Evolutionary conservation across 2,113 vertebrate genomes (phyloP), one percentile per base, ranked within the genome.

Genomic region (Illadopsis cleaveri): DNA sequence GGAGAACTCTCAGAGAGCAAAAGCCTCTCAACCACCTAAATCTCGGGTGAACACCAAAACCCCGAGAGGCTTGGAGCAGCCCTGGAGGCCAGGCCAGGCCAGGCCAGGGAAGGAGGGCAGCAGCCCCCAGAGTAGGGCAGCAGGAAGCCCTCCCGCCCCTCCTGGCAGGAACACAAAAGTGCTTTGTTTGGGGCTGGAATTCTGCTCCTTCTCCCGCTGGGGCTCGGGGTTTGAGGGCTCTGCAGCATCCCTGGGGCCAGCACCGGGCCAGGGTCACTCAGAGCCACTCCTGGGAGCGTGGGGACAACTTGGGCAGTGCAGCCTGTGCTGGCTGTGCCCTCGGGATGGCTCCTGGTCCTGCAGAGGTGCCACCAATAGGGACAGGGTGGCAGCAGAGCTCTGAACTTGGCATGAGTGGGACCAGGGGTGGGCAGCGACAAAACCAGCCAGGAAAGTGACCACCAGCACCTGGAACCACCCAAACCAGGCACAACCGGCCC

Each of bases 401-500:
- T 22, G 50, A 15, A 1, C 10, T 4, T 0, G 5, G 61, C 37
- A 18, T 0, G 0, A 0, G 21, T 0, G 2, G 9, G 13, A 57
- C 13, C 45, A 10, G 62, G 62, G 45, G 10, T 25, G 60, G 57
- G 68, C 60, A 72, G 35, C 0, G 0, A 21, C 27, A 5, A 40
- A 84, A 64, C 12, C 82, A 61, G 62, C 5, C 0, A 5, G 57
- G 66, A 48, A 35, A 64, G 35, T 15, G 8, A 2, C 66, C 28
- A 31, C 4, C 68, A 57, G 50, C 53, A 8, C 37, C 45, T 53
- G 1, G 13, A 83, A 6, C 9, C 2, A 1, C 37, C 14, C 58
- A 25, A 88, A 57, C 5, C 19, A n/a, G 37, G 30, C 15, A 16
- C 31, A 11, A 9, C 2, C 0, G 4, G 58, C 30, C 12, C 54